These are phyloP conservation scores for Menidia menidia DNA, from an alignment of 2,797 vertebrate species.

Conservation along the genomic window DNA sequence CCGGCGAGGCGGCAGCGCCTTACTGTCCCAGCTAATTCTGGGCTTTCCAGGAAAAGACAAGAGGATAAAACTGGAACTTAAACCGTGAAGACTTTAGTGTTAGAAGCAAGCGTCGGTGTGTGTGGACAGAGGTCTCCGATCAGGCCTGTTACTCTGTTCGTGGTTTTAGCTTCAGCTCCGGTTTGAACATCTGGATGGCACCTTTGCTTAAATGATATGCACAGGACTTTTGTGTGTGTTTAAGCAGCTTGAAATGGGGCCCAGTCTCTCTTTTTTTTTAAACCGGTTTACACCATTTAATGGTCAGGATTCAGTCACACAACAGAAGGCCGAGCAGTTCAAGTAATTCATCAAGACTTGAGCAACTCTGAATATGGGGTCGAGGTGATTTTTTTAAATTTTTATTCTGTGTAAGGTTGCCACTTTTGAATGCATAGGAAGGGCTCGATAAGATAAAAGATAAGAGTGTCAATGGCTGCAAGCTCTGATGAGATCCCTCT, in stretches of 20 bases:
- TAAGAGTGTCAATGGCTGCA: background rate
- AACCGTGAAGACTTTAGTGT: slow-evolving; percentile 14
- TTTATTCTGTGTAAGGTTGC: background rate
- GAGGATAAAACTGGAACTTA: slow-evolving; percentile 43
- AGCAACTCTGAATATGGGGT: background rate
- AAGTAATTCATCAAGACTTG: background rate
- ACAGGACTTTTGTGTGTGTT: too few relatives aligned
- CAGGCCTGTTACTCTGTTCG: too few relatives aligned
- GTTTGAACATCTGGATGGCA: too few relatives aligned
- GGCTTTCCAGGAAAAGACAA: slow-evolving; percentile 57
- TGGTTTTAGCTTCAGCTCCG: too few relatives aligned
- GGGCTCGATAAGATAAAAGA: background rate
- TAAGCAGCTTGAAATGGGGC: too few relatives aligned
- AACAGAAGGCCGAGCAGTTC: too few relatives aligned
- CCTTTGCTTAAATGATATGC: too few relatives aligned
- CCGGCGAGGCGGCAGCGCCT: slow-evolving; percentile 46
- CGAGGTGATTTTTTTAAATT: too few relatives aligned
- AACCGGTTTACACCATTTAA: background rate
- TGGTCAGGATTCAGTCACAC: background rate
- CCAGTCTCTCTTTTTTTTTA: too few relatives aligned
- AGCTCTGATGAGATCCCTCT: background rate
- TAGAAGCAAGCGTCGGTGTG: background rate
- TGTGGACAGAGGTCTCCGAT: too few relatives aligned
- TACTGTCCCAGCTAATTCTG: slow-evolving; percentile 75
- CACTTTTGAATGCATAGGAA: background rate